These are phyloP conservation scores for Trimorus sp. DNA, from an alignment of 2,888 invertebrate species.

Conservation along the genomic window DNA sequence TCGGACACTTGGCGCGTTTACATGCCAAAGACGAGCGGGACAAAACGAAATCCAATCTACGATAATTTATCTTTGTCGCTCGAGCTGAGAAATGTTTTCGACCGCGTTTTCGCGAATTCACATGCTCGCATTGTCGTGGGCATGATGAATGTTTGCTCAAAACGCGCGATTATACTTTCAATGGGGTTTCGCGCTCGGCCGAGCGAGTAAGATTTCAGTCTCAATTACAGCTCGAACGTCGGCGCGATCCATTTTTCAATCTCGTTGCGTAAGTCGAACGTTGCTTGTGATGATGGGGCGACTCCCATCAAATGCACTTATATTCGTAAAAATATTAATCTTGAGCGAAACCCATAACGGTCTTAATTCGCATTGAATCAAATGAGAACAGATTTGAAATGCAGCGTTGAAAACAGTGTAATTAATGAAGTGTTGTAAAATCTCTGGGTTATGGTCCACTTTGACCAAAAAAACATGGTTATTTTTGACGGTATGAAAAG, in stretches of 20 bases:
- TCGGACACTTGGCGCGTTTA: conserved; percentile 56
- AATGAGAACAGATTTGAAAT: too few relatives aligned
- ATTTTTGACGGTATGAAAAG: too few relatives aligned
- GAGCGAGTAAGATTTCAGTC: conserved; percentile 31
- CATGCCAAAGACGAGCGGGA: conserved; percentile 52
- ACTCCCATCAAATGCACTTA: too few relatives aligned
- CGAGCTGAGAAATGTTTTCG: conserved; percentile 40
- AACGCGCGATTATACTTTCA: conserved; percentile 26
- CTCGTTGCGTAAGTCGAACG: conserved; percentile 14
- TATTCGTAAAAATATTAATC: too few relatives aligned
- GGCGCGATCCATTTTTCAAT: conserved; percentile 19
- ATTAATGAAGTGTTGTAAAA: too few relatives aligned
- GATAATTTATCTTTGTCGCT: conserved; percentile 57
- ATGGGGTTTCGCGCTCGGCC: conserved; percentile 28
- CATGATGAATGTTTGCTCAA: conserved; percentile 37
- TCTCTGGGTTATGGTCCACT: too few relatives aligned
- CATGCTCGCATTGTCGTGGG: conserved; percentile 30
- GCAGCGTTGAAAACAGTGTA: too few relatives aligned
- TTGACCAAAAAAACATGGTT: too few relatives aligned
- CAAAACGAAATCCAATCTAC: conserved; percentile 58
- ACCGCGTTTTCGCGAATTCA: conserved; percentile 41
- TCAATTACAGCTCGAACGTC: conserved; percentile 19
- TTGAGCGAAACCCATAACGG: too few relatives aligned
- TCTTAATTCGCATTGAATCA: too few relatives aligned
- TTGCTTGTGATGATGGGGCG: conserved; percentile 2